Percentiles rank a stretch among this genome's conserved stretches.
Conservation (phyloP, 1,140 invertebrate species). For the Bombyx mandarina region DNA sequence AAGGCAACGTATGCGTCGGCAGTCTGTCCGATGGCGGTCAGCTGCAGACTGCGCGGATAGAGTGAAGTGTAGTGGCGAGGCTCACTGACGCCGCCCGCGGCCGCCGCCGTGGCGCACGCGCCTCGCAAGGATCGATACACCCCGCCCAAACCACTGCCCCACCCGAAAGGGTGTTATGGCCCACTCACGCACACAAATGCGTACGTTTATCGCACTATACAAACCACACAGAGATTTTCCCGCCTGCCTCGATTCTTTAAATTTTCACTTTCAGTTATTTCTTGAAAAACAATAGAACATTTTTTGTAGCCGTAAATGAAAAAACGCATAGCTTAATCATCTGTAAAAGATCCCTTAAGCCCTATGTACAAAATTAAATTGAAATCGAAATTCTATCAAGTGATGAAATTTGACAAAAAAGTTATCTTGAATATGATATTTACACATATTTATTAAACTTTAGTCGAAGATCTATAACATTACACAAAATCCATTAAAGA, state of each 20-base stretch:
- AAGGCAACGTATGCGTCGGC: conserved; percentile 16
- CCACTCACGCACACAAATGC: conserved; percentile 27
- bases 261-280: conserved; percentile 5
- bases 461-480: too few relatives aligned
- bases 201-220: too few relatives aligned
- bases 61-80: conserved; percentile 30
- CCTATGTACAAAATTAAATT: too few relatives aligned
- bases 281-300: too few relatives aligned
- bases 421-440: too few relatives aligned
- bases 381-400: too few relatives aligned
- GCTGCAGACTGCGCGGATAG: conserved; percentile 58
- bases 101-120: conserved; percentile 53
- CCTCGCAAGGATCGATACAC: conserved; percentile 62
- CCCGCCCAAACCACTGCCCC: conserved; percentile 49
- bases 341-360: too few relatives aligned
- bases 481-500: too few relatives aligned
- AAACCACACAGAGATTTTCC: conserved; percentile 13
- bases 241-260: conserved; percentile 36
- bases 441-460: too few relatives aligned
- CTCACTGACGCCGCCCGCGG: conserved; percentile 34
- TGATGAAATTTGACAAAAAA: too few relatives aligned
- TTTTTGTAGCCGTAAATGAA: too few relatives aligned
- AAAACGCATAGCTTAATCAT: too few relatives aligned
- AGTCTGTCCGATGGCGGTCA: conserved; percentile 52
- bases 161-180: conserved; percentile 26